A percentile compares a stretch with the other conserved stretches of the same genome.
phyloP scores from a whole-genome alignment of 2,888 invertebrate species.

The Rhagonycha fulva region DNA sequence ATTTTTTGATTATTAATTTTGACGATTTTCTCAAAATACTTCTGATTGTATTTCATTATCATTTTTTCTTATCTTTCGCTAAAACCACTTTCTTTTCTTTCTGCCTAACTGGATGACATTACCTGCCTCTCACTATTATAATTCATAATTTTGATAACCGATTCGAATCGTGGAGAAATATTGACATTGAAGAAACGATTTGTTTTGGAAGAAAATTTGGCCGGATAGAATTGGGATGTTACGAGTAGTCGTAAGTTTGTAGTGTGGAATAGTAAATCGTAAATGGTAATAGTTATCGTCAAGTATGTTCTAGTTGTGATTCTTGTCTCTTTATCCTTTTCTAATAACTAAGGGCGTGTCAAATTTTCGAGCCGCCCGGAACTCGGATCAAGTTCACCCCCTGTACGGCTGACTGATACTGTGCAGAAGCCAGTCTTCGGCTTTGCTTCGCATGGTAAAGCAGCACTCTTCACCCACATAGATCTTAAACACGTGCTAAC shows the following conservation, averaged over 20 bases:
- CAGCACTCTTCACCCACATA: slow-evolving; percentile 45
- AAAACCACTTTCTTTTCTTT: not conserved
- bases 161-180: not conserved
- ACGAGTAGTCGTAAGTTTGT: not conserved
- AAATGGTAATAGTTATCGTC: slow-evolving; percentile 1
- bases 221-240: not conserved
- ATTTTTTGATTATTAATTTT: not conserved
- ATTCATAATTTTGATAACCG: not conserved
- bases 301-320: slow-evolving; percentile 17
- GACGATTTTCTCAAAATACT: not conserved
- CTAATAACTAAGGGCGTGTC: slow-evolving; percentile 33
- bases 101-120: not conserved
- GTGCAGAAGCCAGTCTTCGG: slow-evolving; percentile 54
- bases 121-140: not conserved
- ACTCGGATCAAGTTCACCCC: slow-evolving; percentile 53
- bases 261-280: not conserved
- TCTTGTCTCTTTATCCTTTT: slow-evolving; percentile 30
- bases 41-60: not conserved
- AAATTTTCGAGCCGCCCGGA: slow-evolving; percentile 42
- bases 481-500: slow-evolving; percentile 50
- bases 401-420: slow-evolving; percentile 54
- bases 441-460: slow-evolving; percentile 53
- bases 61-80: not conserved
- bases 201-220: not conserved
- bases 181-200: not conserved